These are phyloP conservation scores for Dipodomys spectabilis DNA, from an alignment of 2,113 vertebrate species.

Conservation along the genomic window DNA sequence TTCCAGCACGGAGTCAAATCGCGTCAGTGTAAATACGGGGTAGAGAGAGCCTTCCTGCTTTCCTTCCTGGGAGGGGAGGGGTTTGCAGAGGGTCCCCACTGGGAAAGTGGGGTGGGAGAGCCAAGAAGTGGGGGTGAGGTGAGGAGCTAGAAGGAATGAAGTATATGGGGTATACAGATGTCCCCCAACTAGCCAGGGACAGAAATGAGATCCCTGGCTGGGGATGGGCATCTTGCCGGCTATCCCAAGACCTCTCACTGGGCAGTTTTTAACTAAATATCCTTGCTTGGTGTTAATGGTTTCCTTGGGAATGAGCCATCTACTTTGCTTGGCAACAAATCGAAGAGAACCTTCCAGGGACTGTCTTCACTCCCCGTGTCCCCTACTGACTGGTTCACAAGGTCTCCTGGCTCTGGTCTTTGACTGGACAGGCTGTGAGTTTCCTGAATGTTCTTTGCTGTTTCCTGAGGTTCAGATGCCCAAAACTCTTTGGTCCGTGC, in stretches of 20 bases:
- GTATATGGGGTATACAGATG: too few relatives aligned
- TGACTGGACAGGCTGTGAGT: neutral
- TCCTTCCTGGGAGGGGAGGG: slow-evolving; percentile 85
- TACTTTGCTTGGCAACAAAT: slow-evolving; percentile 31
- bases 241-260: neutral
- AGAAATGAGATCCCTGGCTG: too few relatives aligned
- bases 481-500: neutral
- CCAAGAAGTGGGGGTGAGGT: neutral
- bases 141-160: neutral
- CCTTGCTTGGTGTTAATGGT: neutral
- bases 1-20: slow-evolving; percentile 99
- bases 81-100: neutral
- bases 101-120: neutral
- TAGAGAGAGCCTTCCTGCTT: slow-evolving; percentile 94
- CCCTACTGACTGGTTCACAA: neutral
- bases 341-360: neutral
- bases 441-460: neutral
- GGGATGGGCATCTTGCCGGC: too few relatives aligned
- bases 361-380: neutral
- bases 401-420: neutral
- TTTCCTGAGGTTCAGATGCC: neutral
- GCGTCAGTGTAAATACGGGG: slow-evolving; percentile 99
- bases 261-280: slow-evolving; percentile 34
- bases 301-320: neutral
- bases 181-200: neutral